Evolutionary conservation across 2,888 invertebrate genomes (phyloP).

Genomic region (Dusona sp.): DNA sequence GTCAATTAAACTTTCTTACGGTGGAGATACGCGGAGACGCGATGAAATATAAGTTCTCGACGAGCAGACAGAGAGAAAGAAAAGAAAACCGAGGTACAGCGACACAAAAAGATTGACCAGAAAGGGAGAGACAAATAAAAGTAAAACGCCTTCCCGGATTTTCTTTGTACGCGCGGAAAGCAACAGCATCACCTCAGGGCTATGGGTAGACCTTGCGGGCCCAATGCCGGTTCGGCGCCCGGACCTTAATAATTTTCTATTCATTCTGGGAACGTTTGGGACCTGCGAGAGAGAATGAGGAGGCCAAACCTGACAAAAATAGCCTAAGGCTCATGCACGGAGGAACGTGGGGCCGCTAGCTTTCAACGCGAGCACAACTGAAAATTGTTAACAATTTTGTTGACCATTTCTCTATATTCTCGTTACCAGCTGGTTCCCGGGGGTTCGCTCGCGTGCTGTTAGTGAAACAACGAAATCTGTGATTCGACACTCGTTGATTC

Average conservation of each 20-base stretch:
- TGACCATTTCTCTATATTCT: background rate
- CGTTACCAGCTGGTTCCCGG: background rate
- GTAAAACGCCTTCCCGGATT: background rate
- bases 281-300: background rate
- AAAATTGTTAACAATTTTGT: background rate
- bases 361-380: background rate
- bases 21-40: slow-evolving; percentile 10
- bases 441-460: too few species aligned
- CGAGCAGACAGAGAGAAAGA: background rate
- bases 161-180: background rate
- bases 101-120: background rate
- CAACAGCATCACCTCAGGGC: background rate
- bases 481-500: too few species aligned
- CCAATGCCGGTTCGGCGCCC: slow-evolving; percentile 19
- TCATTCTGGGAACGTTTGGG: background rate
- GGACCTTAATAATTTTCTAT: slow-evolving; percentile 23
- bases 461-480: too few species aligned
- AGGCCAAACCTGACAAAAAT: background rate
- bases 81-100: background rate
- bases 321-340: too few species aligned
- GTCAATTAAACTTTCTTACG: slow-evolving; percentile 61
- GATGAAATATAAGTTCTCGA: background rate
- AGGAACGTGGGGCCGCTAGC: background rate
- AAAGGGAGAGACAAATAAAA: background rate
- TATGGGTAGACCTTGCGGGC: background rate